A percentile compares a stretch with the other conserved stretches of the same genome.
Evolutionary conservation across 2,888 invertebrate species (phyloP).

Genomic region (Archips xylosteana): DNA sequence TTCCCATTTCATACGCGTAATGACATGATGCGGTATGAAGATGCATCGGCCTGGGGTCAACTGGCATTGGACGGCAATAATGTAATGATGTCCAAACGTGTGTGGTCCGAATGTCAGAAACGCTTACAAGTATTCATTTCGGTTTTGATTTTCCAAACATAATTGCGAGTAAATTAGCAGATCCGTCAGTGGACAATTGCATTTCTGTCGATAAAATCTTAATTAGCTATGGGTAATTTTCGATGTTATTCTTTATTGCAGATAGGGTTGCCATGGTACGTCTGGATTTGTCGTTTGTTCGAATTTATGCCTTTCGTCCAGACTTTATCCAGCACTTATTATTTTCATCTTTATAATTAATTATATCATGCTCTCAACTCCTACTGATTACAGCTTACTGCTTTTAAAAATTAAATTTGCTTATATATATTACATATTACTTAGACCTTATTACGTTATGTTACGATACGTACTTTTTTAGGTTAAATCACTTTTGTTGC

Average conservation of each 20-base stretch:
- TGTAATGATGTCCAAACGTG: slow-evolving; percentile 69
- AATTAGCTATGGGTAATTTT: slow-evolving; percentile 22
- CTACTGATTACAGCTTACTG: too few species aligned
- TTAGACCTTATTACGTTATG: too few species aligned
- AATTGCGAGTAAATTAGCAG: slow-evolving; percentile 50
- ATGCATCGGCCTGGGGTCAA: slow-evolving; percentile 53
- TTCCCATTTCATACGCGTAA: slow-evolving; percentile 52
- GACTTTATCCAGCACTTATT: too few species aligned
- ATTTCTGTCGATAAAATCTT: slow-evolving; percentile 31
- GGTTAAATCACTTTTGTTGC: slow-evolving; percentile 15
- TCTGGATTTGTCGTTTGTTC: too few species aligned
- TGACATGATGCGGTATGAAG: slow-evolving; percentile 49
- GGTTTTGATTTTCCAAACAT: slow-evolving; percentile 59
- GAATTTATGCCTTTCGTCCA: too few species aligned
- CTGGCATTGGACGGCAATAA: slow-evolving; percentile 52
- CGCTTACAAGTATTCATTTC: slow-evolving; percentile 58
- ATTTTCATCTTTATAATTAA: too few species aligned
- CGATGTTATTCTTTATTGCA: background rate
- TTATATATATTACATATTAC: too few species aligned
- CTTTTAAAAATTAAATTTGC: too few species aligned
- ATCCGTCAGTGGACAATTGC: slow-evolving; percentile 17
- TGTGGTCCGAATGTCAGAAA: slow-evolving; percentile 62
- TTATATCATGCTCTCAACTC: too few species aligned
- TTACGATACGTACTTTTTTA: background rate
- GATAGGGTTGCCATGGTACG: background rate